phyloP scores from a whole-genome alignment of 2,113 vertebrate genomes.

The Lethenteron reissneri region DNA sequence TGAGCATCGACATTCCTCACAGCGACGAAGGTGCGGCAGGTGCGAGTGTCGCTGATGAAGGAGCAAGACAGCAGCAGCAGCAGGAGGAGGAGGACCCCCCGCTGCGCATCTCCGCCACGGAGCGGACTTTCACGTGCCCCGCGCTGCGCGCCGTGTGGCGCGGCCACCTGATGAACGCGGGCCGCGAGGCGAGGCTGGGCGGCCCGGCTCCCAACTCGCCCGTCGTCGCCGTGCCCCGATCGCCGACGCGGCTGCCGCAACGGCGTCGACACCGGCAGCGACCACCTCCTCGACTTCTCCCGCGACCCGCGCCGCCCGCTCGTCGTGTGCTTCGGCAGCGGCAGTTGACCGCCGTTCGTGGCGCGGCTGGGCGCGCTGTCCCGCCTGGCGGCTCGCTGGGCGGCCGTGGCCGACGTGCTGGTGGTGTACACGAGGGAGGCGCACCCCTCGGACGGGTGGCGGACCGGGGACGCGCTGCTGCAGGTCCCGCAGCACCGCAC shows the following conservation, averaged over 20 bases:
- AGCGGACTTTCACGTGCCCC: conserved; percentile 71
- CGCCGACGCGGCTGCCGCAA: conserved; percentile 10
- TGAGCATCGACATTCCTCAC: no score
- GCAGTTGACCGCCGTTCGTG: conserved; percentile 99
- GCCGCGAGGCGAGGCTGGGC: conserved; percentile 70
- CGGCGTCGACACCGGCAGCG: conserved; percentile 36
- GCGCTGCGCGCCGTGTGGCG: conserved; percentile 89
- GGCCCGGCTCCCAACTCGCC: conserved; percentile 65
- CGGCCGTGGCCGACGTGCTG: conserved; percentile 76
- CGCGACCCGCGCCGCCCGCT: conserved; percentile 49
- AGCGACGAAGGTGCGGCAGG: no score
- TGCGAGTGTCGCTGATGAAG: no score
- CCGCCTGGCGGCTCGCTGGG: conserved; percentile 63
- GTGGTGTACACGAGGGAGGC: conserved; percentile 95
- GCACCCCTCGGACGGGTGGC: conserved; percentile 90
- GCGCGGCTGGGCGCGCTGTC: conserved; percentile 77
- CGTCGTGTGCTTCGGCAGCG: conserved; percentile 92
- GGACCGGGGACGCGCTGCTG: conserved; percentile 80
- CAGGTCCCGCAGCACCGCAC: conserved; percentile 79
- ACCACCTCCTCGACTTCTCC: conserved; percentile 58
- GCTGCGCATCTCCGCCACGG: conserved; percentile 75
- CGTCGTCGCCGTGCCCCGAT: conserved; percentile 29
- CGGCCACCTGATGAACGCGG: conserved; percentile 84
- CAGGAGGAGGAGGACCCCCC: conserved; percentile 39
- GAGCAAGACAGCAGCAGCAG: no score